These are phyloP conservation scores for Myanophis thanlyinensis DNA, from an alignment of 2,113 vertebrate genomes.

Conservation along the genomic window DNA sequence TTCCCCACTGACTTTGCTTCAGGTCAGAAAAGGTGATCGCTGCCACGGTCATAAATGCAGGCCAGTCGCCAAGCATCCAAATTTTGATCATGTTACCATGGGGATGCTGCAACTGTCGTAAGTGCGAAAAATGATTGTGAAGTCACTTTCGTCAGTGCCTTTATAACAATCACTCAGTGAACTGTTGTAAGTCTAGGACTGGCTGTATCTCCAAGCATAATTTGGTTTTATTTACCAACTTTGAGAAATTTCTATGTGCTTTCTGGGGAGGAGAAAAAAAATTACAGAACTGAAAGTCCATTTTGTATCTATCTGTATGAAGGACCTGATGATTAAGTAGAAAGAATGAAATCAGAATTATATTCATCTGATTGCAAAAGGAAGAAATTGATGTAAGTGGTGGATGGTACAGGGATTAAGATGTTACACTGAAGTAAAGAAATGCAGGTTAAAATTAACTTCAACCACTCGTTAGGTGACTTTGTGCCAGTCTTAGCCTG, in stretches of 20 bases:
- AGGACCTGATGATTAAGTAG: not conserved
- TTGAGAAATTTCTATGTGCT: not conserved
- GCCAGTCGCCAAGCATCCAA: not conserved
- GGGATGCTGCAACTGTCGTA: not conserved
- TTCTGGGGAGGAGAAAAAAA: rapidly evolving
- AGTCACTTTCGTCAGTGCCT: not conserved
- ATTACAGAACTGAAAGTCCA: not conserved
- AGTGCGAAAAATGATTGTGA: not conserved
- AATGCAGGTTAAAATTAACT: not conserved
- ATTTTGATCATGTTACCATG: not conserved
- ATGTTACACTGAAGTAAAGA: not conserved
- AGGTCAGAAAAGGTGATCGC: not conserved
- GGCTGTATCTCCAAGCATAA: not conserved
- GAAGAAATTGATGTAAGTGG: not conserved
- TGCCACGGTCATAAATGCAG: not conserved
- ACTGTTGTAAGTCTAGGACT: not conserved
- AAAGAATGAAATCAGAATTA: not conserved
- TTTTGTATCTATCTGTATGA: not conserved
- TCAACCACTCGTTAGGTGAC: not conserved
- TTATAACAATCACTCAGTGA: not conserved
- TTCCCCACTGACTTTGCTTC: not conserved
- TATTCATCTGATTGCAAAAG: not conserved
- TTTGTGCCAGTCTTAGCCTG: not conserved
- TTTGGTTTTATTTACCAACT: not conserved
- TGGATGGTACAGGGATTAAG: not conserved